Base-by-base conservation (phyloP, 2,797 vertebrate genomes). In the Cyclopterus lumpus region DNA sequence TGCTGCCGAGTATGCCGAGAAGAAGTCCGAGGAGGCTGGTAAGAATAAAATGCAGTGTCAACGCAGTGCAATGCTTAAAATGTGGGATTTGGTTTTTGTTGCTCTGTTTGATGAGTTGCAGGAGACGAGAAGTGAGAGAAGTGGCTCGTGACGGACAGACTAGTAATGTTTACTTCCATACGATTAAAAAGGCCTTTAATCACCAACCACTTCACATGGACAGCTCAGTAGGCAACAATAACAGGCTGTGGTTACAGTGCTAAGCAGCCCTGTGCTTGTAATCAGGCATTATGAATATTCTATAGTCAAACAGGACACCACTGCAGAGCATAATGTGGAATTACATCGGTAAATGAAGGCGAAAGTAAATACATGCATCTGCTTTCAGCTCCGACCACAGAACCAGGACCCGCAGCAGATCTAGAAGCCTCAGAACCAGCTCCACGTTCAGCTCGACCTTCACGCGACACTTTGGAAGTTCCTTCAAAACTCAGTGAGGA, bases 21-120 rank as follows among this genome's bases (percentile, higher is more conserved):
- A 64, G 2, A 92, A 94, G 1, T 64, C 77, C 1, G 94, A 65
- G 2, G 92, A 94, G 1, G 67, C 79, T 1, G 94, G 96, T 97
- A 79, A 93, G 94, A 9, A 40, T 8, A 26, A 60, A 48, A 26
- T 8, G 22, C 22, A 16, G 7, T 16, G 2, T 48, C 1, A 4
- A 53, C 28, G 8, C 24, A 26, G 2, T 58, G 7, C n/a, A 28
- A 1, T 46, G 30, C 6, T 63, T 6, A 7, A 36, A 8, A 40
- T 26, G 1, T 8, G 14, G 16, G 3, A 7, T 6, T 28, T 28
- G 26, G 28, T 44, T 20, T 49, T 30, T 20, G 38, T 22, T 48
- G 3, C 51, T 12, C 46, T 67, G 26, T 63, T 58, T 30, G 3
- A 34, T 14, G 18, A 48, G 6, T 63, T 7, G 2, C 7, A 48